phyloP scores from a whole-genome alignment of 2,888 invertebrate species.

The Didymodactylos carnosus region DNA sequence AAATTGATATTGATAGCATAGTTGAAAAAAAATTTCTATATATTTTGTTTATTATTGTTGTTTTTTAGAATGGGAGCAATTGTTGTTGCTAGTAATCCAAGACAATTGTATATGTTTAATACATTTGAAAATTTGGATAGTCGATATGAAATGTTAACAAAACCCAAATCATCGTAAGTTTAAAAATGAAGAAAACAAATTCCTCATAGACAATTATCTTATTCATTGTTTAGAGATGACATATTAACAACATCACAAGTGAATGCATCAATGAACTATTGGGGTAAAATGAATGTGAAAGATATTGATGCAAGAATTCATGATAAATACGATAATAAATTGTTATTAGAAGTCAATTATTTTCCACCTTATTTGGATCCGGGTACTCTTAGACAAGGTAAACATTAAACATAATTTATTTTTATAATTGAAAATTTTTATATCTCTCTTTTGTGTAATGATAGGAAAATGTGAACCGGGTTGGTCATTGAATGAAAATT shows the following conservation, averaged over 20 bases:
- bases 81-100: neutral
- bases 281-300: slow-evolving; percentile 61
- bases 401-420: no score
- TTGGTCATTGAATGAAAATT: slow-evolving; percentile 5
- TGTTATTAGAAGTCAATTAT: slow-evolving; percentile 51
- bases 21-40: neutral
- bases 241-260: no score
- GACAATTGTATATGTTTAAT: neutral
- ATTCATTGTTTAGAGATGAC: no score
- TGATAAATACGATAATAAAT: slow-evolving; percentile 56
- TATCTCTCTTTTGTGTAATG: neutral
- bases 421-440: neutral
- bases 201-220: no score
- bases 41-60: neutral
- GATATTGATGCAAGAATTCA: slow-evolving; percentile 71
- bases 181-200: no score
- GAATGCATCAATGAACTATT: slow-evolving; percentile 78
- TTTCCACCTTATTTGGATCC: slow-evolving; percentile 2
- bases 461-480: slow-evolving; percentile 11
- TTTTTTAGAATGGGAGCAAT: neutral
- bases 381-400: slow-evolving; percentile 2
- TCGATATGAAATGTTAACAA: neutral
- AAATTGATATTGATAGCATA: no score
- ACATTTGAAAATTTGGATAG: neutral
- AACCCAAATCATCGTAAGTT: neutral